These are phyloP conservation scores for Sebastes matsubarae DNA, from an alignment of 2,797 vertebrate species.

Conservation along the genomic window DNA sequence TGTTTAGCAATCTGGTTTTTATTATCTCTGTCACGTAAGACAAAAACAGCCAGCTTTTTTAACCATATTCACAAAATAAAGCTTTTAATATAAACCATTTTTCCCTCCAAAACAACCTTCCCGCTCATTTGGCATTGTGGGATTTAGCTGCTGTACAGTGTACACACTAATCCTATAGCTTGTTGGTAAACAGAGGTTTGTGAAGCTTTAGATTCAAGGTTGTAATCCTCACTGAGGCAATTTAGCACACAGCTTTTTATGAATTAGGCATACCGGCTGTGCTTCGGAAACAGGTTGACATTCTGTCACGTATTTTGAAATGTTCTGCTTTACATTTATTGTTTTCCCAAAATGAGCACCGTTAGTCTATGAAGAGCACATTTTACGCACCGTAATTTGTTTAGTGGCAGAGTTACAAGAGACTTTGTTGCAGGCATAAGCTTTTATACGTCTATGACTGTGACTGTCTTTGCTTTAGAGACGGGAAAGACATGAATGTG, in stretches of 20 bases:
- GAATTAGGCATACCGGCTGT: constrained; percentile 6
- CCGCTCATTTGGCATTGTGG: not conserved
- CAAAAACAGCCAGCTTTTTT: not conserved
- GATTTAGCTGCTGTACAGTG: not conserved
- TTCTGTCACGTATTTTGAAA: not conserved
- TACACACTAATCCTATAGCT: constrained; percentile 19
- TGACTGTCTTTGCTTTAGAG: not conserved
- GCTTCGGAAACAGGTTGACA: not conserved
- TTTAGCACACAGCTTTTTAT: constrained; percentile 26
- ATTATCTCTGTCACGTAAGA: not conserved
- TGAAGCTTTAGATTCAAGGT: constrained; percentile 27
- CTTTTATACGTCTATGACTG: not conserved
- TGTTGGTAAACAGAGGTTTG: constrained; percentile 15
- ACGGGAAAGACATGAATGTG: not conserved
- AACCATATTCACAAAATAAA: not conserved
- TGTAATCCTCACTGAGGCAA: constrained; percentile 46
- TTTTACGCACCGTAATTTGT: not conserved
- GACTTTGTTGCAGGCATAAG: not conserved
- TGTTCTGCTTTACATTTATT: constrained; percentile 9
- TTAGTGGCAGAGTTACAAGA: not conserved
- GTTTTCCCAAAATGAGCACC: not conserved
- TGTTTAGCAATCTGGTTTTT: not conserved
- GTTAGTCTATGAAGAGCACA: not conserved
- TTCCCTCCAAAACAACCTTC: not conserved
- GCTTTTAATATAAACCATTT: not conserved